phyloP scores from a whole-genome alignment of 2,888 invertebrate genomes.

The Buathra laborator region DNA sequence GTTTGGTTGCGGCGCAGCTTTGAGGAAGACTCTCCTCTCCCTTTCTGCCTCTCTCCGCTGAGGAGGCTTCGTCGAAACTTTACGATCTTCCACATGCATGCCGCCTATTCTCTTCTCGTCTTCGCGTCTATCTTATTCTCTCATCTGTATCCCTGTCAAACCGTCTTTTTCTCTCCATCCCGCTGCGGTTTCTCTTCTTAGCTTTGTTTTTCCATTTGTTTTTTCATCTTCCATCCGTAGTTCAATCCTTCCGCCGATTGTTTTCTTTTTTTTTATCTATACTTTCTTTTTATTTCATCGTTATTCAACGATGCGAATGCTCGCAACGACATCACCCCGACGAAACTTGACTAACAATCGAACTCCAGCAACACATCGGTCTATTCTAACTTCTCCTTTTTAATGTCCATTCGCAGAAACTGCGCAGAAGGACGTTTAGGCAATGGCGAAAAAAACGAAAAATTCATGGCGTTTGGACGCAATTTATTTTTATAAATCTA shows the following conservation, averaged over 20 bases:
- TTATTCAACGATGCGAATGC: not conserved
- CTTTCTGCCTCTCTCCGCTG: not conserved
- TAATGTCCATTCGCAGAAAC: not conserved
- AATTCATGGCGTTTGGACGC: no score
- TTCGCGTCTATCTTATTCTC: constrained; percentile 20
- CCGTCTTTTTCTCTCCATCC: constrained; percentile 28
- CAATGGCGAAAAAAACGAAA: no score
- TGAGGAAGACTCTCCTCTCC: constrained; percentile 16
- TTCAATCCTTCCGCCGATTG: constrained; percentile 3
- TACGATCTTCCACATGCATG: constrained; percentile 48
- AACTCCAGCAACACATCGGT: not conserved
- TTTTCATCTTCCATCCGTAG: not conserved
- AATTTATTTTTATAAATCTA: no score
- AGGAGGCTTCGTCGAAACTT: constrained; percentile 39
- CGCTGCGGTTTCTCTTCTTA: constrained; percentile 15
- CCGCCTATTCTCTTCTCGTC: constrained; percentile 31
- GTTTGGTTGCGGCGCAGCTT: constrained; percentile 39
- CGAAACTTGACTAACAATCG: constrained; percentile 43
- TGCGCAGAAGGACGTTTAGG: no score
- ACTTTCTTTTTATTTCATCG: not conserved
- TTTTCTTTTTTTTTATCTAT: not conserved
- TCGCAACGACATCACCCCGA: not conserved
- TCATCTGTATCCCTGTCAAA: constrained; percentile 28
- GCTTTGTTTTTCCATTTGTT: not conserved
- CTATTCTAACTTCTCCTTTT: no score